A percentile compares a stretch with the other conserved stretches of the same genome.
Evolutionary conservation across 2,797 vertebrate genomes (phyloP).

Genomic region (Crypturellus tataupa): DNA sequence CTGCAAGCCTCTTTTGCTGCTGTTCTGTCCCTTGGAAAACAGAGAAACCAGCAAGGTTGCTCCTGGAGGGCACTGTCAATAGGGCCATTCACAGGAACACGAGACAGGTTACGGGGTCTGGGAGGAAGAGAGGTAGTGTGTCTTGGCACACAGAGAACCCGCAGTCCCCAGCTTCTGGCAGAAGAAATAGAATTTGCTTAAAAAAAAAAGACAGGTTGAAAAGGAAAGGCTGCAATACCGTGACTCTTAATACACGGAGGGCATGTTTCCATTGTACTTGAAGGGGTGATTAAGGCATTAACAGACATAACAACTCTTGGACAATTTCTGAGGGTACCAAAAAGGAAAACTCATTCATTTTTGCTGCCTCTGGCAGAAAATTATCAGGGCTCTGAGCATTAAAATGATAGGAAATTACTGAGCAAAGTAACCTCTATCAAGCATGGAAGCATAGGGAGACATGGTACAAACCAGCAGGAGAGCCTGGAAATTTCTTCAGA

Average conservation of each 20-base stretch:
- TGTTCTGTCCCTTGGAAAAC: neutral
- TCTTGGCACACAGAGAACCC: rapidly evolving
- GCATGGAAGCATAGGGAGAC: neutral
- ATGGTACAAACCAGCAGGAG: neutral
- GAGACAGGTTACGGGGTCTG: neutral
- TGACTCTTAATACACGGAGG: neutral
- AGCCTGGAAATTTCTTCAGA: neutral
- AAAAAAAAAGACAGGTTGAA: neutral
- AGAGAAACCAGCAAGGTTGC: neutral
- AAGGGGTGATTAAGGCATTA: neutral
- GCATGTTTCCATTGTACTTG: neutral
- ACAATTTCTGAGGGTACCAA: neutral
- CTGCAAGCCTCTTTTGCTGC: neutral
- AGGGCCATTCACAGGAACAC: neutral
- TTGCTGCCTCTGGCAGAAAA: neutral
- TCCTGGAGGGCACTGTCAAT: neutral
- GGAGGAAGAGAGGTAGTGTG: neutral
- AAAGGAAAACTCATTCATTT: neutral
- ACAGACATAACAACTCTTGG: neutral
- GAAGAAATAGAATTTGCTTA: neutral
- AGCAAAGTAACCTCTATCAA: neutral
- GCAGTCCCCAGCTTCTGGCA: rapidly evolving
- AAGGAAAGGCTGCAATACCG: rapidly evolving
- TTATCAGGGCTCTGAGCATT: neutral
- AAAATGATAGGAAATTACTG: neutral